A percentile compares a stretch with the other conserved stretches of the same genome.
phyloP scores from a whole-genome alignment of 2,113 vertebrate species.

The Embiotoca jacksoni region DNA sequence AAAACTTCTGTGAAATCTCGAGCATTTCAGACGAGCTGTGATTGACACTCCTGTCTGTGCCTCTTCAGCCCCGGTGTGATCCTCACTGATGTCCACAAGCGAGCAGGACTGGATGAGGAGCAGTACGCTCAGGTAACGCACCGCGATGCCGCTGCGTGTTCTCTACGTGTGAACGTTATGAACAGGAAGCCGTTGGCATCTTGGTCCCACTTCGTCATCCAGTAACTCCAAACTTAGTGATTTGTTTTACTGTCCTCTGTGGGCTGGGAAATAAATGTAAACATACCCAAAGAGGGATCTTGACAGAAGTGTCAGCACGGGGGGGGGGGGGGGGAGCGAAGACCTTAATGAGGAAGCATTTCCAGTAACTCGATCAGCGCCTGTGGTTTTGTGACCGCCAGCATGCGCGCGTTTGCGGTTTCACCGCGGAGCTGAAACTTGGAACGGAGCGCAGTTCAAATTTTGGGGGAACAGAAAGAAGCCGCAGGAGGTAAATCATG shows the following conservation, averaged over 20 bases:
- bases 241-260: background rate
- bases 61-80: slow-evolving; percentile 85
- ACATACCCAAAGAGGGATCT: background rate
- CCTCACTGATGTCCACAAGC: slow-evolving; percentile 85
- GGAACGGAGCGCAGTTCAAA: too few species aligned
- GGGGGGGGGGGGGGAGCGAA: too few species aligned
- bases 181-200: background rate
- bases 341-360: too few species aligned
- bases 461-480: too few species aligned
- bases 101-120: slow-evolving; percentile 84
- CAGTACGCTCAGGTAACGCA: slow-evolving; percentile 82
- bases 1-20: too few species aligned
- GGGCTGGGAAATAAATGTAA: background rate
- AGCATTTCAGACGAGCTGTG: background rate
- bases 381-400: too few species aligned
- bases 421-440: too few species aligned
- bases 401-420: too few species aligned
- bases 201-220: background rate
- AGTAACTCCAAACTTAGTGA: too few species aligned
- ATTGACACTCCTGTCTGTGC: background rate
- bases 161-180: background rate
- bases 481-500: too few species aligned
- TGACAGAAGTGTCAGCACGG: background rate
- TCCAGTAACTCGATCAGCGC: too few species aligned
- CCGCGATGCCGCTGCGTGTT: background rate